Evolutionary conservation across 2,888 invertebrate species (phyloP).

Genomic region (Drosophila greeni): DNA sequence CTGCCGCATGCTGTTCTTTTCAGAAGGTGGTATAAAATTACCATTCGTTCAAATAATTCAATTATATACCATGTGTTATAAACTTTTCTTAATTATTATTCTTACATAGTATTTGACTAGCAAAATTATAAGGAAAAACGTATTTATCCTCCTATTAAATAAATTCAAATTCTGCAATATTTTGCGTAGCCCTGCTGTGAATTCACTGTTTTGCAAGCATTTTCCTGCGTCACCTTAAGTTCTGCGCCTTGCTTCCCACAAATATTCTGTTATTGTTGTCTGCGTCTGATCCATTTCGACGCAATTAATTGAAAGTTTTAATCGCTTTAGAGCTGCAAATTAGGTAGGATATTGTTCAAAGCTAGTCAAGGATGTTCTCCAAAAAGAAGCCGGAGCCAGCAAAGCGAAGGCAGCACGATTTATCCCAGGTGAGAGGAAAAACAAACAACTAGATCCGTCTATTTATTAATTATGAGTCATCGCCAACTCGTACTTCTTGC

Average conservation of each 20-base stretch:
- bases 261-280: slow-evolving; percentile 42
- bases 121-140: neutral
- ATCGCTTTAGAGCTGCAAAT: neutral
- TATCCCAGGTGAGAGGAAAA: slow-evolving; percentile 74
- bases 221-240: slow-evolving; percentile 23
- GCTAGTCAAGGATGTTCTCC: slow-evolving; percentile 70
- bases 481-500: slow-evolving; percentile 7
- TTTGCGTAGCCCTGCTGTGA: slow-evolving; percentile 4
- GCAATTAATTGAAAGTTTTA: slow-evolving; percentile 37
- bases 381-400: slow-evolving; percentile 74
- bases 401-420: slow-evolving; percentile 74
- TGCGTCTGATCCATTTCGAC: slow-evolving; percentile 31
- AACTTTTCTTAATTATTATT: neutral
- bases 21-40: neutral
- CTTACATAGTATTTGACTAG: too few relatives aligned
- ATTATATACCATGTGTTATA: neutral
- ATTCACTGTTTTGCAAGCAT: neutral
- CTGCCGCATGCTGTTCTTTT: neutral
- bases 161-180: neutral
- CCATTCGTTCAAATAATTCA: neutral
- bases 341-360: slow-evolving; percentile 7
- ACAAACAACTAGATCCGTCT: slow-evolving; percentile 26
- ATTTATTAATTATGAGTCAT: slow-evolving; percentile 59
- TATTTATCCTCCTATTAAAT: neutral
- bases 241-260: neutral